Percentiles rank a stretch among this genome's conserved stretches.
Evolutionary conservation across 2,797 vertebrate genomes (phyloP).

Genomic region (Falco concolor): DNA sequence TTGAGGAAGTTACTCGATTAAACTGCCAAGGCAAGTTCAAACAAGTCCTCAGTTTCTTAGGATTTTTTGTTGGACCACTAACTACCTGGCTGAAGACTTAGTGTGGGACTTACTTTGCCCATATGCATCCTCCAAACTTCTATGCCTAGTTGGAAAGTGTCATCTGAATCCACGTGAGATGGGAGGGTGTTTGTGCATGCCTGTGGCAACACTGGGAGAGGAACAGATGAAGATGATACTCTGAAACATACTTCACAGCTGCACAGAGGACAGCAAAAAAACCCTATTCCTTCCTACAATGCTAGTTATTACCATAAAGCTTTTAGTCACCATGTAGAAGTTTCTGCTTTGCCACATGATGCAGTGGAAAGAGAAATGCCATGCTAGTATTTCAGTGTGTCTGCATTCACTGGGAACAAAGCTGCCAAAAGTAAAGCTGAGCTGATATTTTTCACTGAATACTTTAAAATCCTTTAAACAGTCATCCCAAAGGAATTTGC

Average conservation of each 20-base stretch:
- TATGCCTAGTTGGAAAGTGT: background rate
- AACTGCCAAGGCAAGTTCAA: background rate
- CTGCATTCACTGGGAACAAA: slow-evolving; percentile 24
- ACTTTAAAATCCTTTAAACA: slow-evolving; percentile 21
- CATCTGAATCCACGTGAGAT: background rate
- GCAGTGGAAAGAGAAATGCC: background rate
- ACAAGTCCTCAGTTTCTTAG: background rate
- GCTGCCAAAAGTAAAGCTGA: slow-evolving; percentile 35
- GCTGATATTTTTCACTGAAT: slow-evolving; percentile 37
- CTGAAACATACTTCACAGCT: background rate
- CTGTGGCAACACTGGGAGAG: background rate
- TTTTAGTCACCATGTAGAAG: background rate
- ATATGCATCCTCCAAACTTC: background rate
- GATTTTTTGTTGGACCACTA: background rate
- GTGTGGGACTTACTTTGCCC: background rate
- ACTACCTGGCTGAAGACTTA: background rate
- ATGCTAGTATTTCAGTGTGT: background rate
- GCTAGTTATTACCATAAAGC: background rate
- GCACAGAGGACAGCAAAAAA: background rate
- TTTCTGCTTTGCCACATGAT: slow-evolving; percentile 5
- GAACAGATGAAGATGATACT: background rate
- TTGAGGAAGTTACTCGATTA: background rate
- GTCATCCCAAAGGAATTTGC: slow-evolving; percentile 5
- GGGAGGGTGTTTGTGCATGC: background rate
- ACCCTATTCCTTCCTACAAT: background rate